phyloP scores from a whole-genome alignment of 1,140 invertebrate species.

The Sminthurinus signatus region DNA sequence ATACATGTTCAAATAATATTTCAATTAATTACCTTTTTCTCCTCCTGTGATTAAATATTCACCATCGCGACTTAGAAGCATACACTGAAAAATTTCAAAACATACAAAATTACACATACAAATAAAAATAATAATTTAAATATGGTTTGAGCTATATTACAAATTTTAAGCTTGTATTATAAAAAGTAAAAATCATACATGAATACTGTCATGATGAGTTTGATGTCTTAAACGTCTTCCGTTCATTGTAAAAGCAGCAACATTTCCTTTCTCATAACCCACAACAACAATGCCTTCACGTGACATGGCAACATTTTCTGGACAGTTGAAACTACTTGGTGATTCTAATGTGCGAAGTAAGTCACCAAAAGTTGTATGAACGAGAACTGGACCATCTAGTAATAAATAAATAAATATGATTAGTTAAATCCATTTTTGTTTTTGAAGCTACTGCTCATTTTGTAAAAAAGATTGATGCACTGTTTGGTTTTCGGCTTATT shows the following conservation, averaged over 20 bases:
- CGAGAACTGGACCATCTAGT: constrained; percentile 85
- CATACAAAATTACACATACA: neutral
- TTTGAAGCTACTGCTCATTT: too few relatives aligned
- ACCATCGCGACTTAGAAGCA: constrained; percentile 90
- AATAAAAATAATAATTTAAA: too few relatives aligned
- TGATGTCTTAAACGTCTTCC: constrained; percentile 78
- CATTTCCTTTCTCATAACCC: constrained; percentile 81
- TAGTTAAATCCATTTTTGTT: too few relatives aligned
- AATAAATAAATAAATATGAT: constrained; percentile 5
- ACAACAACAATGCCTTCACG: constrained; percentile 94
- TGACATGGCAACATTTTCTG: constrained; percentile 85
- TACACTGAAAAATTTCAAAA: constrained; percentile 59
- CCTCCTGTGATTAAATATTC: constrained; percentile 96
- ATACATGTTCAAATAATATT: too few relatives aligned
- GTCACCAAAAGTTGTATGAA: constrained; percentile 98
- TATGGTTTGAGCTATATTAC: too few relatives aligned
- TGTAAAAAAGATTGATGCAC: neutral
- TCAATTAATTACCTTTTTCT: too few relatives aligned
- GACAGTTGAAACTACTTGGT: constrained; percentile 69
- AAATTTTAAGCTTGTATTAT: too few relatives aligned
- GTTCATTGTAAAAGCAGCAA: constrained; percentile 89
- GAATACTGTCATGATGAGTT: constrained; percentile 89
- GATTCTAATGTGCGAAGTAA: constrained; percentile 83
- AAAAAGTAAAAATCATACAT: constrained; percentile 58
- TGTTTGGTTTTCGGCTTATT: too few relatives aligned